Conservation (phyloP, 1,140 invertebrate species). For the Lysiphlebus fabarum region DNA sequence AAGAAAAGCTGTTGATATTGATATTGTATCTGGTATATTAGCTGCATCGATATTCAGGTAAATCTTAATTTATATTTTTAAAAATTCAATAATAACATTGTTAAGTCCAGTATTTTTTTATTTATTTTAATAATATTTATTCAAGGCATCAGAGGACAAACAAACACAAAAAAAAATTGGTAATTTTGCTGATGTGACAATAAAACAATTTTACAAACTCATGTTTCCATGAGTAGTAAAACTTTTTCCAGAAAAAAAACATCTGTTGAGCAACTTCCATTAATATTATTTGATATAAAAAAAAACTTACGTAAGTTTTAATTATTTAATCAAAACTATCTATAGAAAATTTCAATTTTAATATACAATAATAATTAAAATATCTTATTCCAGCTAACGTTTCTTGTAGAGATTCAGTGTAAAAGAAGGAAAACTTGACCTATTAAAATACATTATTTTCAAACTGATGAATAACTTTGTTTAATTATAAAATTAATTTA, state of each 20-base stretch:
- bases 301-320: too few relatives aligned
- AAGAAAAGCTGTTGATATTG: slow-evolving; percentile 91
- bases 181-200: slow-evolving; percentile 98
- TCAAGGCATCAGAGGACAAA: slow-evolving; percentile 88
- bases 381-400: slow-evolving; percentile 23
- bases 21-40: slow-evolving; percentile 97
- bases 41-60: slow-evolving; percentile 95
- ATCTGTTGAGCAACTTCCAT: slow-evolving; percentile 90
- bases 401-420: slow-evolving; percentile 4
- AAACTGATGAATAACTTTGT: too few relatives aligned
- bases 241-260: slow-evolving; percentile 95
- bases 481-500: too few relatives aligned
- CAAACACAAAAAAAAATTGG: slow-evolving; percentile 97
- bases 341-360: not conserved
- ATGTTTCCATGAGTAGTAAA: slow-evolving; percentile 92
- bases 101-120: not conserved
- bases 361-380: too few relatives aligned
- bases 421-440: too few relatives aligned
- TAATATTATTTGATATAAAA: slow-evolving; percentile 62
- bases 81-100: not conserved
- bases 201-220: slow-evolving; percentile 95
- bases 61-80: slow-evolving; percentile 5
- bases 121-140: slow-evolving; percentile 25
- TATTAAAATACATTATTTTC: too few relatives aligned
- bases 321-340: not conserved